Evolutionary conservation across 2,113 vertebrate genomes (phyloP).

Genomic region (Okapia johnstoni): DNA sequence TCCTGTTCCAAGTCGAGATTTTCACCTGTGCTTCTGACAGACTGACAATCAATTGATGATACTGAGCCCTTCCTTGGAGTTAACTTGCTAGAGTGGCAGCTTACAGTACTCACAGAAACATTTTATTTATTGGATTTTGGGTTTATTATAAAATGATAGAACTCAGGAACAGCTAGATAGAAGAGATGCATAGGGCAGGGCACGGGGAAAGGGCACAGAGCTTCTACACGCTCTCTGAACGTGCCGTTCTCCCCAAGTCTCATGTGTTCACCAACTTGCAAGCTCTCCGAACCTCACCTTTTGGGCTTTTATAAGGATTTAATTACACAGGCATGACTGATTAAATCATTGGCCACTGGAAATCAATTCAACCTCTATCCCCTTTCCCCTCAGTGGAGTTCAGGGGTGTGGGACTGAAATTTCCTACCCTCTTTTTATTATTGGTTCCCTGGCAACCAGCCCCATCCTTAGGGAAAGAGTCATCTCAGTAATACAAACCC

Average conservation of each 20-base stretch:
- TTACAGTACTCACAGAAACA: neutral
- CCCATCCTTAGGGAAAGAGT: neutral
- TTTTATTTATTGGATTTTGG: neutral
- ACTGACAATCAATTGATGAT: neutral
- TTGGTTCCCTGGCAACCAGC: neutral
- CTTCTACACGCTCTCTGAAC: neutral
- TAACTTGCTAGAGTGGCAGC: neutral
- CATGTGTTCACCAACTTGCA: neutral
- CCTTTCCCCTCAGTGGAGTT: neutral
- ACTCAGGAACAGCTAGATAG: neutral
- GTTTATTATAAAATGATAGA: neutral
- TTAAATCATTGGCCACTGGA: neutral
- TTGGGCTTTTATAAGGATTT: neutral
- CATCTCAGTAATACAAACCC: neutral
- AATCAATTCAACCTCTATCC: neutral
- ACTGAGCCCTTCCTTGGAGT: neutral
- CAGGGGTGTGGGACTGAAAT: neutral
- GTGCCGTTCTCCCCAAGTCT: fast-evolving
- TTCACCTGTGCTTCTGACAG: neutral
- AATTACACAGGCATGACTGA: neutral
- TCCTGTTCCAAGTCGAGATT: neutral
- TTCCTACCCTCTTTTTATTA: neutral
- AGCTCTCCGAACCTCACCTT: neutral
- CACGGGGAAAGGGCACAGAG: neutral
- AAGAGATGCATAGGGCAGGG: neutral